Evolutionary conservation across 2,113 vertebrate species (phyloP), one percentile per base, ranked within the genome.

Genomic region (Aegithalos caudatus): DNA sequence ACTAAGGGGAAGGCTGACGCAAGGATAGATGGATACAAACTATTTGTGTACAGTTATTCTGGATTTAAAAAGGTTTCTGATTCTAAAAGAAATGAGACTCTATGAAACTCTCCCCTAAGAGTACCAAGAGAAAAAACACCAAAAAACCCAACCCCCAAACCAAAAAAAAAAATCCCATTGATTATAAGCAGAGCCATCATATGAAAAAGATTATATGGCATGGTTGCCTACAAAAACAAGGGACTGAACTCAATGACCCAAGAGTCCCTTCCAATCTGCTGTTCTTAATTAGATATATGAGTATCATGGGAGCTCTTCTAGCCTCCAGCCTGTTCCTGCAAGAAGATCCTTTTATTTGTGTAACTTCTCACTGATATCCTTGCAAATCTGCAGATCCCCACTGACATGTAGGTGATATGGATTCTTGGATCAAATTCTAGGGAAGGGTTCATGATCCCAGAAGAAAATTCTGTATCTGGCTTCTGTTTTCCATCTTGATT

Each of bases 281-380:
- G 95, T 95, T 95, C 88, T 90, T 96, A 92, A 96, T 96, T 97
- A 97, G 94, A 91, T 77, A 19, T 72, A 94, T 88, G 93, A 96
- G 87, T 85, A 71, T 88, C 87, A 95, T 83, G 95, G 93, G 94
- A 95, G 71, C 64, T 86, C 79, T 86, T 91, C 67, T 91, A 96
- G 74, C 78, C 95, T 95, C 81, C 74, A 96, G 94, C 79, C 81
- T 90, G 54, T 85, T 97, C 78, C 91, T 95, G 90, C 91, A 91
- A 88, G 70, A 80, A 47, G 79, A 93, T 94, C 87, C 81, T 90
- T 95, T 91, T 95, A 83, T 95, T 96, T 95, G 60, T 77, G 54
- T 94, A 90, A 92, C 92, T 95, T 94, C 76, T 74, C 76, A 86
- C 44, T 88, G 85, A 81, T 90, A 93, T 73, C 71, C 74, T 74